Percentiles rank a stretch among this genome's conserved stretches.
These are phyloP conservation scores for Terrapene triunguis DNA, from an alignment of 2,113 vertebrate species.

Conservation along the genomic window DNA sequence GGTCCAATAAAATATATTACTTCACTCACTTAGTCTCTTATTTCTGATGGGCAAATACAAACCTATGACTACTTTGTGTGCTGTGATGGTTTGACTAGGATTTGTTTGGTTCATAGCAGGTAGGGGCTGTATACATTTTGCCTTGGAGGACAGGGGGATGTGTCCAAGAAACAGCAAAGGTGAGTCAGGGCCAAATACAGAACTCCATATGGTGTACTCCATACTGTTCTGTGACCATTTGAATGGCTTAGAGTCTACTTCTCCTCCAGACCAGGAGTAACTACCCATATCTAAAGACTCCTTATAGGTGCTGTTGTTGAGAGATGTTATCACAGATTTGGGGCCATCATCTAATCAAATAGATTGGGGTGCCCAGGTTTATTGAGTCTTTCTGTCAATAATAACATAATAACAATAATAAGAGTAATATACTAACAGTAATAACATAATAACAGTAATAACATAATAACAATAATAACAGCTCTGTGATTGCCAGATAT, in stretches of 20 bases:
- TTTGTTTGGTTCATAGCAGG: rapidly evolving
- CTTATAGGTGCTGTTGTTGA: background rate
- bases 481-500: background rate
- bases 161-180: background rate
- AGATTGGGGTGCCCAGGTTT: background rate
- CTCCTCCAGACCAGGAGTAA: too few relatives aligned
- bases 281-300: background rate
- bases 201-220: background rate
- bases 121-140: background rate
- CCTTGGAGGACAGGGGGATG: background rate
- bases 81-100: background rate
- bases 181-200: background rate
- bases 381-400: background rate
- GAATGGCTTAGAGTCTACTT: too few relatives aligned
- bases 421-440: too few relatives aligned
- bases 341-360: background rate
- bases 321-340: background rate
- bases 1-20: too few relatives aligned
- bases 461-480: too few relatives aligned
- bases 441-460: too few relatives aligned
- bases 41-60: background rate
- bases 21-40: too few relatives aligned
- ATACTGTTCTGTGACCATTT: too few relatives aligned
- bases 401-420: too few relatives aligned
- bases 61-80: background rate